Evolutionary conservation across 2,888 invertebrate species (phyloP), one percentile per base, ranked within the genome.

Genomic region (Syrphus vitripennis): DNA sequence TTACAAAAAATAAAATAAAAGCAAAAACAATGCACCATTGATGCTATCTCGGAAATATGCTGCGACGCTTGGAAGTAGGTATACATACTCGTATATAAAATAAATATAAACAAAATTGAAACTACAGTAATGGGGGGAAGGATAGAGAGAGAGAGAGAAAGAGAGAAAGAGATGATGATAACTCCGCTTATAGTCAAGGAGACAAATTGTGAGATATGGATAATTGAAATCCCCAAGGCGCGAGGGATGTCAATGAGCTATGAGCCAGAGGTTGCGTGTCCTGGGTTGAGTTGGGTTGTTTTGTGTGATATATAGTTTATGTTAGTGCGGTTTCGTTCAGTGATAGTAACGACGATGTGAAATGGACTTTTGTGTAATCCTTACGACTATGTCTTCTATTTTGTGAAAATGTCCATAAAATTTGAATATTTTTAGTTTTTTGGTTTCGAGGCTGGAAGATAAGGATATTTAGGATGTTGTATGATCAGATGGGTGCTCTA

Each of bases 181-280:
- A 70, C 55, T 70, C 74, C 34, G 48, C 48, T 71, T 80, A 61
- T 61, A 59, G 79, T 71, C 71, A 71, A 67, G 80, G 37, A 84
- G 83, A 77, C 84, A 86, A 80, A 86, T 81, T 80, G 72, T 86
- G 84, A 86, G 81, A 86, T 86, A 86, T 55, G 81, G 76, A 86
- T 86, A 86, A 86, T 86, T 86, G 84, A 86, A 86, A 81, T 77
- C 84, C 81, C 81, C 55, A 69, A 76, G 72, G 76, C 80, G 84
- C 71, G 70, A 24, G 63, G 40, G 63, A 50, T 42, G 74, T 63
- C 37, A 34, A 74, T 37, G 61, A 59, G 34, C 34, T 21, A 24
- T 16, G 7, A 6, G 6, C 21, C 14, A 21, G 21, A 24, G 1
- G 42, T 29, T 14, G 16, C n/a, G n/a, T 12, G n/a, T 14, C 12